Conservation (phyloP, 2,888 invertebrate genomes). For the Nycteola revayana region DNA sequence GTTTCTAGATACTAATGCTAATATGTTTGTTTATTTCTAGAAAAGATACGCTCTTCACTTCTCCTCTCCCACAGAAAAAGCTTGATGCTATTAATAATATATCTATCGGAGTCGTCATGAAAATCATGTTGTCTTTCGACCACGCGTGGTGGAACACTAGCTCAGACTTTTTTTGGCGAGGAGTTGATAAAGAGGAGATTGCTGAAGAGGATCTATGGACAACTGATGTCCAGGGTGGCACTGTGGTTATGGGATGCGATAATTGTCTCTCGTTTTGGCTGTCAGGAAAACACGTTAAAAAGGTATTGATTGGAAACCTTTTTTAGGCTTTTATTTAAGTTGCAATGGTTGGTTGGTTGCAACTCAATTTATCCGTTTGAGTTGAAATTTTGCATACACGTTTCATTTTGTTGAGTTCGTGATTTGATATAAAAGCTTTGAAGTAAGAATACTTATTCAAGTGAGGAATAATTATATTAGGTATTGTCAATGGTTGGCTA, state of each 20-base stretch:
- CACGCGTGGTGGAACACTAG: conserved; percentile 83
- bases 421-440: too few species aligned
- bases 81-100: conserved; percentile 77
- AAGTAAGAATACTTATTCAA: too few species aligned
- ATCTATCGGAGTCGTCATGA: conserved; percentile 85
- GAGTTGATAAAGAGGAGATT: conserved; percentile 22
- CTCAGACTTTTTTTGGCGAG: conserved; percentile 52
- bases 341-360: too few species aligned
- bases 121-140: conserved; percentile 85
- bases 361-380: too few species aligned
- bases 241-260: conserved; percentile 25
- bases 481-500: too few species aligned
- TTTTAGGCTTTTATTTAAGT: too few species aligned
- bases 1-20: too few species aligned
- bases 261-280: conserved; percentile 43
- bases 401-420: too few species aligned
- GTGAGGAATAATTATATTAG: too few species aligned
- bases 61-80: background rate
- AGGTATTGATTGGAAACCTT: too few species aligned
- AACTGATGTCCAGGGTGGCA: conserved; percentile 33
- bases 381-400: too few species aligned
- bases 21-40: background rate
- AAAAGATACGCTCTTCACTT: background rate
- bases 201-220: conserved; percentile 33
- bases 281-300: conserved; percentile 35